Base-by-base conservation (phyloP, 2,797 vertebrate species). In the Chelmon rostratus region DNA sequence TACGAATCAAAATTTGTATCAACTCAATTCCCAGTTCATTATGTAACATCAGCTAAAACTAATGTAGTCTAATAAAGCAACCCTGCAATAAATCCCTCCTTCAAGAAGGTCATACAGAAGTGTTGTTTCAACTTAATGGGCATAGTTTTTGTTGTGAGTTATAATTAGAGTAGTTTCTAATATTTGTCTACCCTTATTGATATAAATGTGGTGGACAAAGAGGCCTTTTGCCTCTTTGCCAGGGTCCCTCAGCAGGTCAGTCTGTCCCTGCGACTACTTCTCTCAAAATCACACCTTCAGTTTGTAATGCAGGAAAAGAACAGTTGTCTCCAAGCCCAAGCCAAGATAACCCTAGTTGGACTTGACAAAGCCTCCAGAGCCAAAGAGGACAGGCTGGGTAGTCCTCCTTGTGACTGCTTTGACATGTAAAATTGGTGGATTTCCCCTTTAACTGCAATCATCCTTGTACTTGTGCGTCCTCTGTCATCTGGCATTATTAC, bases 401-500 rank as follows among this genome's bases (percentile, higher is more conserved):
- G 11, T 53, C 2, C 13, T 73, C 6, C 11, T 54, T 64, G 4
- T 77, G 16, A 71, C 19, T 75, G 35, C 15, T 19, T 57, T 44
- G 28, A 64, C 62, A 9, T 35, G 33, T 21, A 21, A 58, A 70
- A 64, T 42, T 31, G 12, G 12, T 58, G 68, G 13, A 47, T 69
- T 62, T 4, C 13, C 44, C 46, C 35, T 84, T 78, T 31, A 64
- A 52, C 40, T 11, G 8, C 47, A 40, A 13, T 67, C n/a, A 33
- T 69, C 37, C 54, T 25, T 46, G 38, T 54, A 28, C 50, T 19
- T 63, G 50, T 54, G 37, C 56, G 65, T 68, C 56, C 57, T 76
- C 68, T 69, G 50, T 79, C 9, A 12, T 61, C 77, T 78, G 69
- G 25, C 68, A 25, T 78, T 68, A 76, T 76, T 56, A 38, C 35